Evolutionary conservation across 1,140 invertebrate genomes (phyloP), one percentile per base, ranked within the genome.

Genomic region (Pseudomyrmex flavicornis): DNA sequence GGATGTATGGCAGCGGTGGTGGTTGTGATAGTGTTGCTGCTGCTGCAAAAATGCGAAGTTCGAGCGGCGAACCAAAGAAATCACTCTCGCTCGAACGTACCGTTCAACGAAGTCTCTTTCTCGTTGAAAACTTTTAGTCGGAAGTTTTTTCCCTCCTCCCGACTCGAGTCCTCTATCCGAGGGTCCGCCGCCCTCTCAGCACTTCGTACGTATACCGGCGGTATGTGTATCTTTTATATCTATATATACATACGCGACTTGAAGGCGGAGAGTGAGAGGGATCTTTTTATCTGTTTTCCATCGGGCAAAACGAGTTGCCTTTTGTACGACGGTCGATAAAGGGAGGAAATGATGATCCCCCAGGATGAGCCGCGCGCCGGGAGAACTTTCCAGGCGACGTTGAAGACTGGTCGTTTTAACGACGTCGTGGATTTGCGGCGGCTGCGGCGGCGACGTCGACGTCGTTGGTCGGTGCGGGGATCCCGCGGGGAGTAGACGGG

Each of bases 271-370:
- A 17, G 50, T 2, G 13, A 15, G 75, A 82, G 85, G 86, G 82
- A 87, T 69, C 86, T 88, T 90, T 91, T 89, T 91, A 90, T 89
- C 90, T 88, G 85, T 91, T 92, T 91, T 89, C 77, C 88, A 90
- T 89, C 85, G 90, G 50, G 83, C 83, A 88, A 91, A 90, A 91
- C 90, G 89, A 92, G 88, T 91, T 91, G 89, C 85, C 63, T 90
- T 92, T 91, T 88, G 88, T 87, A 91, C 87, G 77, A 52, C 20
- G 88, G 83, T 90, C 89, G 89, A 92, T 90, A 90, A 89, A 79
- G 74, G 20, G 69, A 44, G 59, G 79, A 65, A 83, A 87, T 73
- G 85, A 77, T 83, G 72, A 87, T 86, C 84, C 75, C 54, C 48
- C 54, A 83, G 69, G 85, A 83, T 76, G 86, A 86, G 79, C 61